Percentiles rank a stretch among this genome's conserved stretches.
These are phyloP conservation scores for Eulemur mongoz DNA, from an alignment of 2,797 vertebrate species.

Conservation along the genomic window DNA sequence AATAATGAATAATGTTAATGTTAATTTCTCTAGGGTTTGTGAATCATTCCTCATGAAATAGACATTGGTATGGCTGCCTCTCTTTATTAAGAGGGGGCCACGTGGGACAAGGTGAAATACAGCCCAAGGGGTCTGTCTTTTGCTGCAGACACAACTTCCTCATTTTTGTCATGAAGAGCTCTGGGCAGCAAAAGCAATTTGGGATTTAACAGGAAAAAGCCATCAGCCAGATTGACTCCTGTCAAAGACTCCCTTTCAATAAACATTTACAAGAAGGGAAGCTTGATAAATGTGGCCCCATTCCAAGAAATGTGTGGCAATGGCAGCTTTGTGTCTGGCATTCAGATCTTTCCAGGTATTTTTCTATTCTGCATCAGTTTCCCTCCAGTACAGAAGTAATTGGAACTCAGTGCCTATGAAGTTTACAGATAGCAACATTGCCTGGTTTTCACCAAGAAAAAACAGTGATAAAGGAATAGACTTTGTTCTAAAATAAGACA, in stretches of 20 bases:
- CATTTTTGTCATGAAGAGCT: constrained; percentile 51
- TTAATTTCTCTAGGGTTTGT: not conserved
- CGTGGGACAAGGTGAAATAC: not conserved
- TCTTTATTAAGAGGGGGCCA: not conserved
- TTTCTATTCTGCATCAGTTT: constrained; percentile 1
- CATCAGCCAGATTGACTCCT: constrained; percentile 50
- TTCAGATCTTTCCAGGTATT: constrained; percentile 23
- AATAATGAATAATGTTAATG: not conserved
- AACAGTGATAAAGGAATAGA: constrained; percentile 13
- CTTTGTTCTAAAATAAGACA: not conserved
- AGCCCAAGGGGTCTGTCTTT: not conserved
- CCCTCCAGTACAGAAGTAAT: not conserved
- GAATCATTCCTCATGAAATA: not conserved
- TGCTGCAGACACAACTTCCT: constrained; percentile 16
- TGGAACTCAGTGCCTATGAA: not conserved
- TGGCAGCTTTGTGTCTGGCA: not conserved
- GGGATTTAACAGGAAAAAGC: constrained; percentile 49
- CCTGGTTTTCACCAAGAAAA: constrained; percentile 16
- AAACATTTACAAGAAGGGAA: constrained; percentile 51
- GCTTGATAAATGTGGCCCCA: constrained; percentile 40
- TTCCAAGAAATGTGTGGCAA: constrained; percentile 17
- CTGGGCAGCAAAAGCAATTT: constrained; percentile 40
- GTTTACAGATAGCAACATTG: constrained; percentile 14
- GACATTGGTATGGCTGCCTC: not conserved
- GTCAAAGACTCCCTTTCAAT: constrained; percentile 49